Evolutionary conservation across 1,140 invertebrate genomes (phyloP).

Genomic region (Papilio aristodemus): DNA sequence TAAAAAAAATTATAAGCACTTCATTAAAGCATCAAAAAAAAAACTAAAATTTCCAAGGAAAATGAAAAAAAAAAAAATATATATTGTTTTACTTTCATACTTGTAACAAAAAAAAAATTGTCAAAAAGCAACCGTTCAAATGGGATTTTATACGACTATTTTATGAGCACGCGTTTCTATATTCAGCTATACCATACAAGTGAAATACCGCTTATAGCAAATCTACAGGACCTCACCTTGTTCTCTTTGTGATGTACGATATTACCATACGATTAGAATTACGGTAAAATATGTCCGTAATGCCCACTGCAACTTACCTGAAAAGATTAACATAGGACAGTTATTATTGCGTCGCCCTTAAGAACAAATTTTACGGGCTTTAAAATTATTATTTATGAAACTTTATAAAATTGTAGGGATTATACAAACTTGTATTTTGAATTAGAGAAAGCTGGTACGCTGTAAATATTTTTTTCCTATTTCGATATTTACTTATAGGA

Average conservation of each 20-base stretch:
- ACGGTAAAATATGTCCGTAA: conserved; percentile 10
- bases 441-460: not conserved
- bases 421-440: conserved; percentile 2
- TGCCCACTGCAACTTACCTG: conserved; percentile 14
- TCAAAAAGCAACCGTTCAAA: too few relatives aligned
- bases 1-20: not conserved
- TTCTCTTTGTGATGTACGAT: conserved; percentile 12
- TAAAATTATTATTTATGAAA: conserved; percentile 16
- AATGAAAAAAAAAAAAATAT: too few relatives aligned
- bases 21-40: too few relatives aligned
- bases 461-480: not conserved
- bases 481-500: not conserved
- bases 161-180: not conserved
- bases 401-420: conserved; percentile 8
- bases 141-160: not conserved
- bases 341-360: conserved; percentile 9
- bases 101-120: too few relatives aligned
- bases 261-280: conserved; percentile 17
- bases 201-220: not conserved
- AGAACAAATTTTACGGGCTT: conserved; percentile 16
- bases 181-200: not conserved
- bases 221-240: conserved; percentile 12
- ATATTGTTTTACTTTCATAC: too few relatives aligned
- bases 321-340: conserved; percentile 18
- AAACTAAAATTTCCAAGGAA: too few relatives aligned